phyloP scores from a whole-genome alignment of 2,888 invertebrate genomes.

The Eubasilissa splendida region DNA sequence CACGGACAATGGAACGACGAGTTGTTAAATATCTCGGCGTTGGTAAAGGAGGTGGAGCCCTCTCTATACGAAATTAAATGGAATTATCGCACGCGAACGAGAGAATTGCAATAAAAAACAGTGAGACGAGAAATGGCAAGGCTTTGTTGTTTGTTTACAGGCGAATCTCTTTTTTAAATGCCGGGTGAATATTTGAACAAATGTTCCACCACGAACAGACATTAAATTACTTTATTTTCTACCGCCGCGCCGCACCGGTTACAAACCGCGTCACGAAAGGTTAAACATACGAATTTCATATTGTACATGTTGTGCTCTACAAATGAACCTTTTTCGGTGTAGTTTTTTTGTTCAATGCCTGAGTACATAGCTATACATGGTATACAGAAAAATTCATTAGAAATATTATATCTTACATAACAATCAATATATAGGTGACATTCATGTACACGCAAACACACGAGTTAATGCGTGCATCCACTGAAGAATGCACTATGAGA shows the following conservation, averaged over 20 bases:
- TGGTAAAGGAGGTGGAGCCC: not conserved
- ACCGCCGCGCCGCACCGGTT: not conserved
- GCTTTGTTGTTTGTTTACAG: slow-evolving; percentile 14
- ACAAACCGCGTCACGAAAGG: not conserved
- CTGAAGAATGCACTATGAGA: too few relatives aligned
- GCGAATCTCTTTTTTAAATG: slow-evolving; percentile 14
- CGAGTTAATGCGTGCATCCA: too few relatives aligned
- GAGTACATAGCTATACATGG: too few relatives aligned
- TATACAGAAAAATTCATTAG: too few relatives aligned
- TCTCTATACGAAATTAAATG: not conserved
- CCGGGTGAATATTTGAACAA: slow-evolving; percentile 15
- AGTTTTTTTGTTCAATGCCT: too few relatives aligned
- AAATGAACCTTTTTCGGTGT: too few relatives aligned
- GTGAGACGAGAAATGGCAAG: not conserved
- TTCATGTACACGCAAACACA: too few relatives aligned
- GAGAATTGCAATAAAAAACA: not conserved
- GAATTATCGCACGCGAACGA: slow-evolving; percentile 12
- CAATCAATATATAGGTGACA: too few relatives aligned
- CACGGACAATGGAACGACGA: not conserved
- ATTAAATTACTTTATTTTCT: slow-evolving; percentile 6
- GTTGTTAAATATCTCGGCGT: not conserved
- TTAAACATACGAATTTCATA: slow-evolving; percentile 15
- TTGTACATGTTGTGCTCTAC: too few relatives aligned
- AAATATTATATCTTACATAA: too few relatives aligned
- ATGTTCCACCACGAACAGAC: slow-evolving; percentile 11